Conservation (phyloP, 30 jellyfish, hydroid and myxozoan genomes). For the Aurelia sp. region DNA sequence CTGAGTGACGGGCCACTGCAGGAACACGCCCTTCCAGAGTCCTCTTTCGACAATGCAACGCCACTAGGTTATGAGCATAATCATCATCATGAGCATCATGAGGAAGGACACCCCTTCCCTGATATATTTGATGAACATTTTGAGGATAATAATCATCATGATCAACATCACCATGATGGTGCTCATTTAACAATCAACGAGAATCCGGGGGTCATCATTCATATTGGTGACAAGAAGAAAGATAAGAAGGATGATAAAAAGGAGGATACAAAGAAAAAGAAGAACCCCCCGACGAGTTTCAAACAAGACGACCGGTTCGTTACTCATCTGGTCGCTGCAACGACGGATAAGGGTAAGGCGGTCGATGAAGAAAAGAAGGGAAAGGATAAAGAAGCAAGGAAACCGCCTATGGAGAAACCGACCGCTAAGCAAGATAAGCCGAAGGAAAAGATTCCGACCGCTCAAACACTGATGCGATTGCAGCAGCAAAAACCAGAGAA, state of each 20-base stretch:
- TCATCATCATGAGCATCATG: conserved; percentile 35
- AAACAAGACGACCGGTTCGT: conserved; percentile 75
- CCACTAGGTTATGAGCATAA: background rate
- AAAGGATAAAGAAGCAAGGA: conserved; percentile 30
- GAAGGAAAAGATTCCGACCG: conserved; percentile 55
- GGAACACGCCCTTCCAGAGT: conserved; percentile 62
- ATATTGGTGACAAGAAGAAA: conserved; percentile 54
- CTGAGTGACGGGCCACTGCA: conserved; percentile 56
- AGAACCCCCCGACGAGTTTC: conserved; percentile 59
- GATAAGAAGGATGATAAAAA: conserved; percentile 30
- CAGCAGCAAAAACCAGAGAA: conserved; percentile 66
- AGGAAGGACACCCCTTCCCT: conserved; percentile 44
- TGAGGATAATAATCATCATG: conserved; percentile 26
- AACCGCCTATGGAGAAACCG: conserved; percentile 75
- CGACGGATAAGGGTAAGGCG: conserved; percentile 46
- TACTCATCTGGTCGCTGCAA: conserved; percentile 78
- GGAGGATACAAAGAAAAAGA: conserved; percentile 34
- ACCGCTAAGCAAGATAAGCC: conserved; percentile 63
- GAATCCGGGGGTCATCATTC: conserved; percentile 47
- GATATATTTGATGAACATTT: conserved; percentile 41
- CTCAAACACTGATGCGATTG: conserved; percentile 45
- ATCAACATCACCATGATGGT: conserved; percentile 18
- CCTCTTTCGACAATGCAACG: conserved; percentile 25
- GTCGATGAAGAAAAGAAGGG: conserved; percentile 37
- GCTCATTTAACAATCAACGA: conserved; percentile 37